Evolutionary conservation across 2,888 invertebrate genomes (phyloP).

Genomic region (Hyles lineata): DNA sequence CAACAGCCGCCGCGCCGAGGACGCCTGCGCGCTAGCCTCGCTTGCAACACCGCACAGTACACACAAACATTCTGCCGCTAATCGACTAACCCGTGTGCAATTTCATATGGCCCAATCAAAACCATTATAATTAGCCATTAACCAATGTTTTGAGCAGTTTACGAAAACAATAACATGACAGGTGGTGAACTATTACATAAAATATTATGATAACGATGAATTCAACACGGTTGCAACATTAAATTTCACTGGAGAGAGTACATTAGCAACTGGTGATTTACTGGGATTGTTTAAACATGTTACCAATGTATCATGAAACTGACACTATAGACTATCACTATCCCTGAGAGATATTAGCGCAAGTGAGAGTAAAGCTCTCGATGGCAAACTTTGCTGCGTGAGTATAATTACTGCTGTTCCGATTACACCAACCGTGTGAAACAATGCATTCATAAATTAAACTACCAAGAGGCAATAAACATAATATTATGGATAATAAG

Average conservation of each 20-base stretch:
- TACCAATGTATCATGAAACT: not conserved
- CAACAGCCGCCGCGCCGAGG: not conserved
- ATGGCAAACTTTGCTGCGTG: not conserved
- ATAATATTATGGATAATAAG: not conserved
- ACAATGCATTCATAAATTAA: too few relatives aligned
- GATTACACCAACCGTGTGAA: too few relatives aligned
- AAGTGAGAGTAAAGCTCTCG: not conserved
- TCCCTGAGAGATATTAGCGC: too few relatives aligned
- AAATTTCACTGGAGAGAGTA: not conserved
- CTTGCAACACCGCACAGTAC: conserved; percentile 1
- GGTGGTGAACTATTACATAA: not conserved
- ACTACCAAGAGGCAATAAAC: too few relatives aligned
- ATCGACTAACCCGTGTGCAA: not conserved
- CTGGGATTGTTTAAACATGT: not conserved
- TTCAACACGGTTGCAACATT: not conserved
- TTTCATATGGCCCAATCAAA: not conserved
- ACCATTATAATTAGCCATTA: not conserved
- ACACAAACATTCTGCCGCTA: not conserved
- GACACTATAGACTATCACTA: too few relatives aligned
- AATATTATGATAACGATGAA: not conserved
- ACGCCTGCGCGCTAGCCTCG: not conserved
- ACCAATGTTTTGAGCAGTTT: conserved; percentile 2
- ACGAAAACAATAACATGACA: not conserved
- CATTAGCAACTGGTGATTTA: not conserved
- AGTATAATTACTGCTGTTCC: too few relatives aligned